These are phyloP conservation scores for Mustela lutreola DNA, from an alignment of 2,113 vertebrate species.

Conservation along the genomic window DNA sequence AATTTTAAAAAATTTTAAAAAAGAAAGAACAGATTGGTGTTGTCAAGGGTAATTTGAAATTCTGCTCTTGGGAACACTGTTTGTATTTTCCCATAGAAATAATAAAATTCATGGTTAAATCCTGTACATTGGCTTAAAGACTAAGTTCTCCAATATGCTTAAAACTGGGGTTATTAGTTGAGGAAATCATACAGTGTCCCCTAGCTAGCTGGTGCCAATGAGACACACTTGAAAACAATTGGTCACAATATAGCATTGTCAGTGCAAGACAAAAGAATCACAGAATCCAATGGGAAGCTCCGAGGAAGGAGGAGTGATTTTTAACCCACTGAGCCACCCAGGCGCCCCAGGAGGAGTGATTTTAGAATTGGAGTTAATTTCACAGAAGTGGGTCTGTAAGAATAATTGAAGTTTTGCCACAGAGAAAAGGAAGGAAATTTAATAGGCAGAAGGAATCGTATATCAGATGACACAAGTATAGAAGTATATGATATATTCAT, in stretches of 20 bases:
- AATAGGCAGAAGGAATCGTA: neutral
- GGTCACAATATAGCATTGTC: neutral
- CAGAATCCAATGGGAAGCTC: neutral
- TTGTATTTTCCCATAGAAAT: neutral
- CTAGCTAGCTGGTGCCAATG: neutral
- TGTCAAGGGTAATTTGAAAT: slow-evolving; percentile 37
- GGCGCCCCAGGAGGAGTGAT: neutral
- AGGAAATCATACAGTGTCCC: neutral
- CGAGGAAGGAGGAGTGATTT: neutral
- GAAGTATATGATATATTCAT: neutral
- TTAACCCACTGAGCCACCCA: neutral
- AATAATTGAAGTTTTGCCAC: neutral
- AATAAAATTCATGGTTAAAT: neutral
- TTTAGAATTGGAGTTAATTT: slow-evolving; percentile 28
- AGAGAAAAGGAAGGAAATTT: neutral
- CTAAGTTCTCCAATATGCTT: neutral
- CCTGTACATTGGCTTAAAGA: neutral
- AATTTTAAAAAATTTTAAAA: too few species aligned
- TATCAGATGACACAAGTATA: neutral
- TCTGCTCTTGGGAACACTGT: neutral
- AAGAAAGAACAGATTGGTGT: neutral
- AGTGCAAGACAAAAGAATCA: neutral
- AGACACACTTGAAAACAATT: neutral
- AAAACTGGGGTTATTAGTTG: neutral
- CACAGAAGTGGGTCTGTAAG: neutral